Evolutionary conservation across 1,140 invertebrate species (phyloP).

Genomic region (Drosophila saltans): DNA sequence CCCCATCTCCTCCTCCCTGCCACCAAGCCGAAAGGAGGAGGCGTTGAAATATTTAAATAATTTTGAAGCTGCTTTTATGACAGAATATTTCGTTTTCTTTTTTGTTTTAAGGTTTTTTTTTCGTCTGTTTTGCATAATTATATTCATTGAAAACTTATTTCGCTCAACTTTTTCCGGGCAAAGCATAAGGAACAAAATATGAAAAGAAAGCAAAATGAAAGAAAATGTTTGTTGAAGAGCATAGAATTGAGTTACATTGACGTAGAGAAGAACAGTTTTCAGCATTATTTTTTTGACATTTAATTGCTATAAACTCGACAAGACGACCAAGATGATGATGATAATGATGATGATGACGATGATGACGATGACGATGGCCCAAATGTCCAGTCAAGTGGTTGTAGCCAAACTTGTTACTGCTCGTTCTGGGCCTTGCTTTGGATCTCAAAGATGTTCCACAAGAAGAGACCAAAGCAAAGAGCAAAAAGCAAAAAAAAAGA

Average conservation of each 20-base stretch:
- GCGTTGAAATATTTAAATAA: constrained; percentile 73
- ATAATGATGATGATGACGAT: neutral
- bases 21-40: constrained; percentile 8
- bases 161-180: constrained; percentile 63
- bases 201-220: constrained; percentile 40
- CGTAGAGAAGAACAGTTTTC: constrained; percentile 50
- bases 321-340: constrained; percentile 7
- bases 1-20: neutral
- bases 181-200: constrained; percentile 57
- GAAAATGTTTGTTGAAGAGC: constrained; percentile 28
- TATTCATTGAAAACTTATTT: constrained; percentile 82
- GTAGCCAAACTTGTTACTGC: constrained; percentile 58
- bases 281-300: constrained; percentile 54
- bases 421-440: constrained; percentile 40
- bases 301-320: constrained; percentile 64
- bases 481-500: constrained; percentile 43
- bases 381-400: constrained; percentile 53
- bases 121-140: constrained; percentile 77
- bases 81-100: constrained; percentile 56
- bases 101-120: constrained; percentile 30
- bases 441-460: constrained; percentile 54
- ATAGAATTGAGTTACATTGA: constrained; percentile 72
- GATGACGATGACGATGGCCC: constrained; percentile 32
- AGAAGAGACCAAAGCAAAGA: constrained; percentile 16
- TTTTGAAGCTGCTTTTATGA: constrained; percentile 68